These are phyloP conservation scores for Gallirallus australis DNA, from an alignment of 2,797 vertebrate genomes.

Conservation along the genomic window DNA sequence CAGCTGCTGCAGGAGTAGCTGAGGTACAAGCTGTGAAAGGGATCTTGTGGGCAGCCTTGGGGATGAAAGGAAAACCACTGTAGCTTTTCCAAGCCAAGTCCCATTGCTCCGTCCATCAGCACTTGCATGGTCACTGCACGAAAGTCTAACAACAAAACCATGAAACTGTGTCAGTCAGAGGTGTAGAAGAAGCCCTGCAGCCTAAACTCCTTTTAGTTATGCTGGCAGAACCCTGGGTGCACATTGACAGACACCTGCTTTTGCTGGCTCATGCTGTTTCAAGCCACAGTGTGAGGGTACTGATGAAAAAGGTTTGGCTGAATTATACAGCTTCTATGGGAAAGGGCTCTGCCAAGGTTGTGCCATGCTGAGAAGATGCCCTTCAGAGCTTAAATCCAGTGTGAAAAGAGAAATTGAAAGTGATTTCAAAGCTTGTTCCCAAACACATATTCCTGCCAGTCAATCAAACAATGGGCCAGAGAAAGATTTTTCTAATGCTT, in stretches of 20 bases:
- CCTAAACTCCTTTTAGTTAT: neutral
- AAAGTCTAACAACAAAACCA: neutral
- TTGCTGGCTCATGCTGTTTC: conserved; percentile 19
- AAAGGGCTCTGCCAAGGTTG: neutral
- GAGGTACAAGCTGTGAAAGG: neutral
- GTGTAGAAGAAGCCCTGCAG: neutral
- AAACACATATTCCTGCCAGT: neutral
- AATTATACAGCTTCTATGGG: neutral
- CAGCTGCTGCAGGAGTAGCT: neutral
- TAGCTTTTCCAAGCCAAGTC: neutral
- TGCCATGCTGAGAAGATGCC: neutral
- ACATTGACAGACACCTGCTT: neutral
- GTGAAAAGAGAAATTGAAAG: neutral
- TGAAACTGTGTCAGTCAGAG: neutral
- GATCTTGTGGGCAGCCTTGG: neutral
- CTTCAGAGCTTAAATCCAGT: neutral
- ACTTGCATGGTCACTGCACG: neutral
- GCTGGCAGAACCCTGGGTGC: neutral
- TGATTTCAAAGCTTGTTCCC: neutral
- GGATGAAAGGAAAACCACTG: neutral
- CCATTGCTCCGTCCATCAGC: accelerated
- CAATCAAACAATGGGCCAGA: neutral
- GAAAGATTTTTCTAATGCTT: neutral
- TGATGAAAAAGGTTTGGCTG: neutral
- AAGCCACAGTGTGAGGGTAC: neutral